phyloP scores from a whole-genome alignment of 2,113 vertebrate genomes.

The Isurus oxyrinchus region DNA sequence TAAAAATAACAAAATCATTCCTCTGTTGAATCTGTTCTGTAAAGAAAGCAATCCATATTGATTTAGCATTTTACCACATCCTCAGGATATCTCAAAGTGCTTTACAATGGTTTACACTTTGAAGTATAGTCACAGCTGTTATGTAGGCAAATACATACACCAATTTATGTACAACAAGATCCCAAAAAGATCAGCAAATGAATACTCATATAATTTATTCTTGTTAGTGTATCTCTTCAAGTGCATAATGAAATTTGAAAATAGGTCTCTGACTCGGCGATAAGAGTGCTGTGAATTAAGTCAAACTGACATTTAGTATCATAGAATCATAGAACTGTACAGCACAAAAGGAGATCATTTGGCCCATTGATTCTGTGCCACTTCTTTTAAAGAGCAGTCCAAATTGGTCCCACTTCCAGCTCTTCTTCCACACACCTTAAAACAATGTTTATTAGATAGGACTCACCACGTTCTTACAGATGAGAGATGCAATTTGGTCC shows the following conservation, averaged over 20 bases:
- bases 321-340: no score
- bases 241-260: background rate
- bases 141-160: background rate
- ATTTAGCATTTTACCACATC: background rate
- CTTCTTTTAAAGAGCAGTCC: no score
- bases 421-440: no score
- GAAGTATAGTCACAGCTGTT: background rate
- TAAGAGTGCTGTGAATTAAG: background rate
- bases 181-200: background rate
- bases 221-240: background rate
- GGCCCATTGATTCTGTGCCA: no score
- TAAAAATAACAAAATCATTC: background rate
- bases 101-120: background rate
- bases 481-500: no score
- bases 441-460: no score
- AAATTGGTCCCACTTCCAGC: no score
- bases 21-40: background rate
- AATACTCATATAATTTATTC: background rate
- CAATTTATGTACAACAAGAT: background rate
- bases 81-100: background rate
- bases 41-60: background rate
- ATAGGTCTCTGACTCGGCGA: background rate
- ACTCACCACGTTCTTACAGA: no score
- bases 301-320: background rate
- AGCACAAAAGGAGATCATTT: no score